Conservation (phyloP, 2,113 vertebrate species). For the Burhinus oedicnemus region DNA sequence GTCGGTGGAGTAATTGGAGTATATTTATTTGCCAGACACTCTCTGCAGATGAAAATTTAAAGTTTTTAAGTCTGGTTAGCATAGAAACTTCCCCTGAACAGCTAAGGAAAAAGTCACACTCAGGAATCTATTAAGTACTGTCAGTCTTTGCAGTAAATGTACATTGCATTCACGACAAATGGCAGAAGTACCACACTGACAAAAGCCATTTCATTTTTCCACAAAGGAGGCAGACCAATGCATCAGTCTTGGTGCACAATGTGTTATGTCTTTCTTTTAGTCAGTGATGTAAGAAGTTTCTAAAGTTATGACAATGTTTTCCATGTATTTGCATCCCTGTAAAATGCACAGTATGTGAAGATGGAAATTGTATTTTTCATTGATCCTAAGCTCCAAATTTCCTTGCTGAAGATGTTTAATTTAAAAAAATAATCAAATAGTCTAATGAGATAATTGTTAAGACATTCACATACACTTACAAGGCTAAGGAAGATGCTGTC, state of each 20-base stretch:
- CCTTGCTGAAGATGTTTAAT: slow-evolving; percentile 18
- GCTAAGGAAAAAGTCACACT: neutral
- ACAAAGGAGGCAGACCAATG: neutral
- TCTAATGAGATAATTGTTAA: slow-evolving; percentile 12
- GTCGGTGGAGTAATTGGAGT: neutral
- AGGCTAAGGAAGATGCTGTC: neutral
- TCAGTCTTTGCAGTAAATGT: neutral
- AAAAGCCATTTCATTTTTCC: neutral
- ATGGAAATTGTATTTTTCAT: neutral
- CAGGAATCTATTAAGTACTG: neutral
- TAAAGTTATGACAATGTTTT: neutral
- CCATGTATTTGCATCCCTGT: slow-evolving; percentile 35
- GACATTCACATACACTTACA: neutral
- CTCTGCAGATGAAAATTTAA: neutral
- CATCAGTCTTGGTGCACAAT: neutral
- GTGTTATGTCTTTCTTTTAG: neutral
- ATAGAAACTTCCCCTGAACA: neutral
- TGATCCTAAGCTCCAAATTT: neutral
- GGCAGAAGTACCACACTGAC: neutral
- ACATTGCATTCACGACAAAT: neutral
- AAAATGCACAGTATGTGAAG: slow-evolving; percentile 13
- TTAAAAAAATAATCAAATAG: neutral
- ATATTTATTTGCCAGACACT: neutral
- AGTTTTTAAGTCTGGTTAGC: neutral
- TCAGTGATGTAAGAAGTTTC: neutral